These are phyloP conservation scores for Hylia prasina DNA, from an alignment of 2,113 vertebrate genomes.

Conservation along the genomic window DNA sequence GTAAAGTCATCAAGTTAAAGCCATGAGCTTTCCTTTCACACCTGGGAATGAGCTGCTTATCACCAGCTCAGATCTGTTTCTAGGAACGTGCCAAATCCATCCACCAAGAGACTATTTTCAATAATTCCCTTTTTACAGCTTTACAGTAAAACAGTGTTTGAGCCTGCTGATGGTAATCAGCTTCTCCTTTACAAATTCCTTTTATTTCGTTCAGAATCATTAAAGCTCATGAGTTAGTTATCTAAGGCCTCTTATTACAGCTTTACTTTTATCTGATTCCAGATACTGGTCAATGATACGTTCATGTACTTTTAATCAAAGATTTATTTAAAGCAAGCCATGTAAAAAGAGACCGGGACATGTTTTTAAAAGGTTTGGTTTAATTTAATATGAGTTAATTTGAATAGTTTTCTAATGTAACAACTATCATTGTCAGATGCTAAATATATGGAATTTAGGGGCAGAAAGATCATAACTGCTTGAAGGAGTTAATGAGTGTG, in stretches of 20 bases:
- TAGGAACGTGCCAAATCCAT: conserved; percentile 77
- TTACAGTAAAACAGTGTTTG: conserved; percentile 84
- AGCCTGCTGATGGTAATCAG: conserved; percentile 82
- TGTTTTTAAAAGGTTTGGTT: conserved; percentile 59
- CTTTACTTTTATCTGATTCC: conserved; percentile 86
- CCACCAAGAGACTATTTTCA: conserved; percentile 73
- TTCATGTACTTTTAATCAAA: conserved; percentile 80
- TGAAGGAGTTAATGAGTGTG: neutral
- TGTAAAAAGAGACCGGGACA: conserved; percentile 57
- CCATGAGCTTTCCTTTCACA: conserved; percentile 76
- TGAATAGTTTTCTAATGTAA: conserved; percentile 40
- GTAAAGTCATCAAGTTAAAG: conserved; percentile 52
- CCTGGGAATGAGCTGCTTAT: conserved; percentile 76
- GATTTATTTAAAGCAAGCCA: conserved; percentile 57
- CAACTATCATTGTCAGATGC: conserved; percentile 15
- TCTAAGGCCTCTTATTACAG: conserved; percentile 87
- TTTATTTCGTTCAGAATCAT: conserved; percentile 85
- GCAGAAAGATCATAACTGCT: neutral
- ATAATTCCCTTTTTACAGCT: conserved; percentile 81
- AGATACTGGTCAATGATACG: conserved; percentile 80
- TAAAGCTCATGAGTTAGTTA: conserved; percentile 83
- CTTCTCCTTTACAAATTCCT: conserved; percentile 85
- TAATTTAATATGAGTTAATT: conserved; percentile 63
- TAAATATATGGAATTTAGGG: conserved; percentile 15
- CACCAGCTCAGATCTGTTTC: conserved; percentile 79